Percentiles rank a stretch among this genome's conserved stretches.
These are phyloP conservation scores for Nowickia ferox DNA, from an alignment of 2,888 invertebrate genomes.

Conservation along the genomic window DNA sequence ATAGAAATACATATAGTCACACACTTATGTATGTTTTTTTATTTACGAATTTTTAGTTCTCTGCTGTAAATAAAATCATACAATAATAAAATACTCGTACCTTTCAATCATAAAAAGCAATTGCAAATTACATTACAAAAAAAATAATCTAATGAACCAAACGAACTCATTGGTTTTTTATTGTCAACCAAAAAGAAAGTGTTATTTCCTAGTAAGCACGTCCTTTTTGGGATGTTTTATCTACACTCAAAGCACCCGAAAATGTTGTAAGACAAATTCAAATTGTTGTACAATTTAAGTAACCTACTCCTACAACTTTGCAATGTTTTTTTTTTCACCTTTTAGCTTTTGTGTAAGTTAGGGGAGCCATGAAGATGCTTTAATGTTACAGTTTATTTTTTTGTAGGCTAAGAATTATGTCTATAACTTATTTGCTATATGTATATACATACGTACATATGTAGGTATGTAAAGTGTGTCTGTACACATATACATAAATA, in stretches of 20 bases:
- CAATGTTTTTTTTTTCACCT: neutral
- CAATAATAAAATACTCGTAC: neutral
- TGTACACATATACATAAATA: no score
- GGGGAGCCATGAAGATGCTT: neutral
- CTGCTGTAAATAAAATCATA: neutral
- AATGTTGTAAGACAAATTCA: slow-evolving; percentile 53
- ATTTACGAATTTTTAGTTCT: neutral
- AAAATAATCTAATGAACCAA: slow-evolving; percentile 10
- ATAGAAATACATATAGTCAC: neutral
- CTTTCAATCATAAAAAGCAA: neutral
- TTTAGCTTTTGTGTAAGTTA: neutral
- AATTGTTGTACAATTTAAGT: slow-evolving; percentile 51
- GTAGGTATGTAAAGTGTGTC: no score
- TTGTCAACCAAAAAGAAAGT: neutral
- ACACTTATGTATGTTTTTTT: neutral
- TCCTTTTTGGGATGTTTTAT: slow-evolving; percentile 15
- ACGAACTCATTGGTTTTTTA: slow-evolving; percentile 3
- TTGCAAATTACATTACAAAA: slow-evolving; percentile 2
- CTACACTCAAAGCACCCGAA: slow-evolving; percentile 25
- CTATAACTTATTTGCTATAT: no score
- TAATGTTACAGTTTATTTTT: neutral
- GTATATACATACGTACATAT: no score
- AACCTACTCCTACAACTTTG: neutral
- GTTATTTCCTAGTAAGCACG: neutral
- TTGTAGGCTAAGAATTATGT: no score